Base-by-base conservation (phyloP, 2,113 vertebrate genomes). In the Panthera uncia region DNA sequence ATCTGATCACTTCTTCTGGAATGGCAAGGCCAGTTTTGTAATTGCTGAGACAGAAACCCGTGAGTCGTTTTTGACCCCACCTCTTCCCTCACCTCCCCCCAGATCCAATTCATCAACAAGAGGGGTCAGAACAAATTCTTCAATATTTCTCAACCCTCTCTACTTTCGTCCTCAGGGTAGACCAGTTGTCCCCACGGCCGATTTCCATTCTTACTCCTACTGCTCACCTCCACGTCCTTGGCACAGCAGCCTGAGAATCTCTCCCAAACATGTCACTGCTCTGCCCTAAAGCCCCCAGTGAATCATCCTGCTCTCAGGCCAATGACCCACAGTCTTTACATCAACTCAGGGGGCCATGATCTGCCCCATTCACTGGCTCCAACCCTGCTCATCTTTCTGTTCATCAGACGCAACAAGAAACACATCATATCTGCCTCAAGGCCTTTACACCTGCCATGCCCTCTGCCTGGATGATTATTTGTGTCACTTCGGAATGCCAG, bases 271-370 rank as follows among this genome's bases (percentile, higher is more conserved):
- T 12, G 65, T 5, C 16, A 10, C 0, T 36, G 80, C 5, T 57
- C 16, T 55, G 13, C 27, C 9, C 12, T 38, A 71, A 82, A 3
- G 25, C 7, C 38, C 14, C 3, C n/a, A 10, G 0, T 3, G 4
- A 27, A 38, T 33, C 55, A 36, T n/a, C 18, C 23, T 33, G 9
- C 4, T 76, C 80, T 36, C 52, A 15, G 36, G 27, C 73, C 27
- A 68, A 68, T 27, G 45, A 50, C 21, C 36, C 21, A 27, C 21
- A 19, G 29, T 41, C 79, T 76, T 80, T 71, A 78, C 1, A 12
- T n/a, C 63, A 80, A 27, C 25, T 21, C 65, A n/a, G 14, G 94
- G 63, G 27, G 9, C 8, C 5, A 25, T 0, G 7, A 3, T 7
- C 12, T 41, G 16, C 7, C 48, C 57, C 5, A 48, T 3, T 29